Evolutionary conservation across 1,140 invertebrate genomes (phyloP).

Genomic region (Eumeta japonica): DNA sequence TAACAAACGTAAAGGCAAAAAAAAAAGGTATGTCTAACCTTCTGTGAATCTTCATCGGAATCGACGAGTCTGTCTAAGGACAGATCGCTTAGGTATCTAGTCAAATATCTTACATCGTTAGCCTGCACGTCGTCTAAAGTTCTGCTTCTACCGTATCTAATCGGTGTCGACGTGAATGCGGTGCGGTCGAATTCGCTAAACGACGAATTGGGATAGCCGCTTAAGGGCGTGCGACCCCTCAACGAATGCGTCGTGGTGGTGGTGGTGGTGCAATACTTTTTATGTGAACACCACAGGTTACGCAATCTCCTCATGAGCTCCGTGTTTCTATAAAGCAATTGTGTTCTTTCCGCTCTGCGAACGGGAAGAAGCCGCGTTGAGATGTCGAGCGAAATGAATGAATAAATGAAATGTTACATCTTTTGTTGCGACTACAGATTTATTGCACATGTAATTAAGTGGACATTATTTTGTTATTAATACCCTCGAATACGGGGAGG

Average conservation of each 20-base stretch:
- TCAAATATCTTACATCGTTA: slow-evolving; percentile 22
- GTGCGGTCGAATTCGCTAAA: slow-evolving; percentile 41
- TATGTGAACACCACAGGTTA: slow-evolving; percentile 61
- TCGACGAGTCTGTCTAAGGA: slow-evolving; percentile 34
- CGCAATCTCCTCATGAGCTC: slow-evolving; percentile 61
- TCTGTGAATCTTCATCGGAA: slow-evolving; percentile 38
- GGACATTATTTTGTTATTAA: no score
- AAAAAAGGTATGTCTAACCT: slow-evolving; percentile 39
- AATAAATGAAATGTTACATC: no score
- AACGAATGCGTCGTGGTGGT: slow-evolving; percentile 31
- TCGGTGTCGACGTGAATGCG: slow-evolving; percentile 37
- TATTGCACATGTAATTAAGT: no score
- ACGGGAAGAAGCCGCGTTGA: slow-evolving; percentile 7
- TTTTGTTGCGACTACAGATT: no score
- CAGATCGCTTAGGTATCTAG: slow-evolving; percentile 34
- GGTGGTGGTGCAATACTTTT: slow-evolving; percentile 52
- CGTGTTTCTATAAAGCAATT: slow-evolving; percentile 59
- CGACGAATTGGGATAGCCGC: slow-evolving; percentile 39
- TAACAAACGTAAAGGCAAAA: no score
- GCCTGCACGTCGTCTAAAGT: slow-evolving; percentile 19
- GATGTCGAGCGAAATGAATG: no score
- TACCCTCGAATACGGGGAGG: no score
- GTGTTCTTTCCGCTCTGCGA: slow-evolving; percentile 58
- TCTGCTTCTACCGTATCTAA: slow-evolving; percentile 35
- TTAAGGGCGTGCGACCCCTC: slow-evolving; percentile 38